Evolutionary conservation across 1,140 invertebrate genomes (phyloP), one percentile per base, ranked within the genome.

Genomic region (Notospermus geniculatus): DNA sequence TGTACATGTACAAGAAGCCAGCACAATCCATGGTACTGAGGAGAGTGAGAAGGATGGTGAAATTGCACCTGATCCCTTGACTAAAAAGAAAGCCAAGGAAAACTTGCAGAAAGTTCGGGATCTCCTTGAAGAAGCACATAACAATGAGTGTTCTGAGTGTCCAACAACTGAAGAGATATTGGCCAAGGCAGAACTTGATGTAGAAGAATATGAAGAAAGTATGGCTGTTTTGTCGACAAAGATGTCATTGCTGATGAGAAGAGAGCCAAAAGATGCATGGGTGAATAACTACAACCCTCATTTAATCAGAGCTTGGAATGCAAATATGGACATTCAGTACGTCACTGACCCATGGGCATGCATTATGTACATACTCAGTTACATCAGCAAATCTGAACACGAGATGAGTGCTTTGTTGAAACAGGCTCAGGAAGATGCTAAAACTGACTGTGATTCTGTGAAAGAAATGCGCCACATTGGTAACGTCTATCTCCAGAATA

Each of bases 241-340:
- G 17, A 52, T 54, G n/a, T 28, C 17, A 0, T 46, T 59, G 7
- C 15, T 59, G 19, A 32, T 54, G 15, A 62, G 56, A 57, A 45
- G 64, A 53, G 29, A 46, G 13, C 23, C 30, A n/a, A 55, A 30
- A 36, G 64, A 66, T 32, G 2, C 32, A 13, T 17, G 65, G 25
- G 56, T 60, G 22, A 59, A 63, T 32, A 32, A 55, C 7, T 66
- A 63, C 43, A 63, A 60, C 45, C 30, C 41, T 22, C 15, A 28
- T 30, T 45, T 63, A 2, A 22, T 50, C 15, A 22, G 19, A 27
- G 54, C 58, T 25, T 64, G 63, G 66, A 32, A 62, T 55, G 62
- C 63, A 28, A 67, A 66, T 23, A 60, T 60, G 54, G 58, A 63
- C 43, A 63, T 66, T 25, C 65, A 66, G 36, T 67, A 27, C 43